Evolutionary conservation across 2,888 invertebrate species (phyloP), one percentile per base, ranked within the genome.

Genomic region (Sceliomorpha sp.): DNA sequence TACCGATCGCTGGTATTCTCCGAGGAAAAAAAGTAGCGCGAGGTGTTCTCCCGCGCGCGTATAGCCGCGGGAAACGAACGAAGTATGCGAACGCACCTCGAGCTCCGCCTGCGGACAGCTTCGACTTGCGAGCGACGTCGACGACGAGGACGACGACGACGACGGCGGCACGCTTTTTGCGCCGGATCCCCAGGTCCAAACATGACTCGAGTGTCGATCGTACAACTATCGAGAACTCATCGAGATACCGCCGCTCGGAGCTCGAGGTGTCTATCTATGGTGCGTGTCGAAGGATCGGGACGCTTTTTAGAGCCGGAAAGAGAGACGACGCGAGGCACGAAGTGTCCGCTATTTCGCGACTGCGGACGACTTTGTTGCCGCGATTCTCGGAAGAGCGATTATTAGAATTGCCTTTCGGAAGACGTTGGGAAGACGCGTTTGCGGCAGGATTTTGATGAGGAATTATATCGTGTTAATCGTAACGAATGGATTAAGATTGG

Each of bases 131-230:
- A 70, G 58, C 72, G 64, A 44, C 70, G 75, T 75, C 67, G 71
- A 71, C 77, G 72, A n/a, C n/a, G n/a, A n/a, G n/a, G n/a, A n/a
- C n/a, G n/a, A n/a, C n/a, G n/a, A n/a, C n/a, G n/a, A n/a, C n/a
- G n/a, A n/a, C n/a, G n/a, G n/a, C n/a, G n/a, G n/a, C n/a, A n/a
- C n/a, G n/a, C n/a, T n/a, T n/a, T n/a, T n/a, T n/a, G n/a, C n/a
- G n/a, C n/a, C n/a, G n/a, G n/a, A n/a, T n/a, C n/a, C n/a, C 71
- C 72, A 74, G 73, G 64, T 77, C 78, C 81, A 79, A 81, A 82
- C 82, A 82, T 82, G 82, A 81, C 82, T 76, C 73, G 82, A 78
- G 76, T 78, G 73, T 79, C 77, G 77, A 80, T 78, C 77, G 73
- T 75, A 70, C 72, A 74, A 69, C 75, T 82, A 82, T 80, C 72